These are phyloP conservation scores for Rhinatrema bivittatum DNA, from an alignment of 2,797 vertebrate species.

Conservation along the genomic window DNA sequence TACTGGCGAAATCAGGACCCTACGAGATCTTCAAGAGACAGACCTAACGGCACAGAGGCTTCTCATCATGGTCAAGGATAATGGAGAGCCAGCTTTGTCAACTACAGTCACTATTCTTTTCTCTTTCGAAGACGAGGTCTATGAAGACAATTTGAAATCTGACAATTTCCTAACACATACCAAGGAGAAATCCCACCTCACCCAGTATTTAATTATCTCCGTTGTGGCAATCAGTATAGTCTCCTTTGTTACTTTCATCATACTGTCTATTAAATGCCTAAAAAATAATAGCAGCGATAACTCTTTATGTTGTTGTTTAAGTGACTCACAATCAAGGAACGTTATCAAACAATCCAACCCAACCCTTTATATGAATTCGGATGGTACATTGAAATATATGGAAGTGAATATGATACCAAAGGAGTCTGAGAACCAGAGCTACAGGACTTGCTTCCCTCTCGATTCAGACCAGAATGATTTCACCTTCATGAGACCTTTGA, in stretches of 20 bases:
- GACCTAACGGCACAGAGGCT: slow-evolving; percentile 39
- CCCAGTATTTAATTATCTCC: slow-evolving; percentile 86
- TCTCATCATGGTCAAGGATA: slow-evolving; percentile 43
- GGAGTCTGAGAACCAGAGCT: slow-evolving; percentile 75
- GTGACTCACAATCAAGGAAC: slow-evolving; percentile 56
- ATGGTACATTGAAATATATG: slow-evolving; percentile 92
- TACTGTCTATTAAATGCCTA: slow-evolving; percentile 79
- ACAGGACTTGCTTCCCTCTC: slow-evolving; percentile 84
- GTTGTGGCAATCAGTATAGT: slow-evolving; percentile 76
- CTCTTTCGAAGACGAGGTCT: slow-evolving; percentile 1
- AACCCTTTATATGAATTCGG: slow-evolving; percentile 84
- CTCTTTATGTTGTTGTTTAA: slow-evolving; percentile 44
- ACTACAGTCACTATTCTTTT: slow-evolving; percentile 15
- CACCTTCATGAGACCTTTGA: slow-evolving; percentile 62
- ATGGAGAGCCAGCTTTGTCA: slow-evolving; percentile 27
- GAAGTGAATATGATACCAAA: slow-evolving; percentile 84
- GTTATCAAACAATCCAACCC: slow-evolving; percentile 77
- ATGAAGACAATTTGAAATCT: slow-evolving; percentile 40
- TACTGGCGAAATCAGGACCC: slow-evolving; percentile 33
- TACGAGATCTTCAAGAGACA: slow-evolving; percentile 37
- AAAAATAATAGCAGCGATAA: slow-evolving; percentile 47
- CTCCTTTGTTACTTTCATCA: slow-evolving; percentile 72
- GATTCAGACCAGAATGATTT: slow-evolving; percentile 79
- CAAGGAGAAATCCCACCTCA: slow-evolving; percentile 65
- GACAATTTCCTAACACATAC: slow-evolving; percentile 59